Conservation (phyloP, 2,888 invertebrate genomes). For the Brenthis daphne region DNA sequence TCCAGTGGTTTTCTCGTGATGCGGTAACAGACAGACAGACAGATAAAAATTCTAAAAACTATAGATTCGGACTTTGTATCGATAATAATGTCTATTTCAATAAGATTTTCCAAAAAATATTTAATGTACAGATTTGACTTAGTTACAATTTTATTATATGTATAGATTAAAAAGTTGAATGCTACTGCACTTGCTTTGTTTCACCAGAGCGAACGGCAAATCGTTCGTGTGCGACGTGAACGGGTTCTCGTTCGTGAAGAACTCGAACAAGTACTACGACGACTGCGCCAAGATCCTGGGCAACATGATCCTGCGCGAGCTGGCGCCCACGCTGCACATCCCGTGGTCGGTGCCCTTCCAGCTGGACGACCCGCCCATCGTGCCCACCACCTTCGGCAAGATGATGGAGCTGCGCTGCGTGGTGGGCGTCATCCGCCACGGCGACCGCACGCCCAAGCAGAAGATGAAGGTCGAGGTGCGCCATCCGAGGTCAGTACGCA, state of each 20-base stretch:
- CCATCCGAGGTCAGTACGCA: conserved; percentile 89
- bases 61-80: too few relatives aligned
- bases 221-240: conserved; percentile 99
- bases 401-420: conserved; percentile 97
- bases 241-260: conserved; percentile 99
- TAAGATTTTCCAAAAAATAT: too few relatives aligned
- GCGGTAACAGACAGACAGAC: too few relatives aligned
- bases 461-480: conserved; percentile 99
- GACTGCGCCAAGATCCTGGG: conserved; percentile 99
- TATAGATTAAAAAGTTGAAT: too few relatives aligned
- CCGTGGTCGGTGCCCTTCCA: conserved; percentile 99
- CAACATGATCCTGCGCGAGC: conserved; percentile 97
- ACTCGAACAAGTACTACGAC: conserved; percentile 99
- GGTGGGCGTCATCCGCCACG: conserved; percentile 98
- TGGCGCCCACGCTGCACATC: conserved; percentile 97
- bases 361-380: conserved; percentile 98
- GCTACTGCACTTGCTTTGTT: too few relatives aligned
- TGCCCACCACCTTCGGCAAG: conserved; percentile 99
- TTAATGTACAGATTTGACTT: too few relatives aligned
- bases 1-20: too few relatives aligned
- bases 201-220: conserved; percentile 95
- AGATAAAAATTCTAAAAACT: too few relatives aligned
- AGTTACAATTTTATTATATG: too few relatives aligned
- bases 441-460: conserved; percentile 99
- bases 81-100: too few relatives aligned